Conservation (phyloP, 1,140 invertebrate species). For the Augochlora pura region DNA sequence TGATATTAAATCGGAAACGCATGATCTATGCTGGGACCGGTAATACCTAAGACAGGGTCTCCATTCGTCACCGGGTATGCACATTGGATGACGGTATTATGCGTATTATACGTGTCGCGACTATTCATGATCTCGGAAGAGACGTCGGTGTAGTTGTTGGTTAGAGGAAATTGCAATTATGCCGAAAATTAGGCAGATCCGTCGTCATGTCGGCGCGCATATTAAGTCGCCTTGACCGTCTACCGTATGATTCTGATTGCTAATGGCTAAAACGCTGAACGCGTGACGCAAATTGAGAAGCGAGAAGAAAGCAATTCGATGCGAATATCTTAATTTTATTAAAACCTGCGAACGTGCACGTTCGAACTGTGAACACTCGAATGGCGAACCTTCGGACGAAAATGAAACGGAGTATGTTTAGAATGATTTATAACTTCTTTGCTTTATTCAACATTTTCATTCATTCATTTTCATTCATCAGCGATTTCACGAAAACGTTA, state of each 20-base stretch:
- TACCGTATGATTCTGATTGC: not conserved
- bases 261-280: too few relatives aligned
- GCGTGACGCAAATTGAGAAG: too few relatives aligned
- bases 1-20: not conserved
- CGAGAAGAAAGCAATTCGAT: too few relatives aligned
- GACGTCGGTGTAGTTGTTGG: conserved; percentile 1
- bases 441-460: too few relatives aligned
- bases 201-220: not conserved
- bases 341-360: too few relatives aligned
- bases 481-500: too few relatives aligned
- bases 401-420: too few relatives aligned
- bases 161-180: conserved; percentile 35
- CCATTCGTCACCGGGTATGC: not conserved
- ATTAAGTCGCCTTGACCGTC: not conserved
- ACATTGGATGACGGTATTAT: conserved; percentile 19
- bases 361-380: too few relatives aligned
- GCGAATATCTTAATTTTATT: too few relatives aligned
- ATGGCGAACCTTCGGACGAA: too few relatives aligned
- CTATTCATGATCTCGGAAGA: conserved; percentile 15
- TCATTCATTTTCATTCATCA: too few relatives aligned
- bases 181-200: conserved; percentile 9
- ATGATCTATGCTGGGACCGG: conserved; percentile 5
- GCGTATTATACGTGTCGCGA: conserved; percentile 37
- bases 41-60: conserved; percentile 27
- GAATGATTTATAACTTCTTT: too few relatives aligned